Evolutionary conservation across 2,888 invertebrate genomes (phyloP), one percentile per base, ranked within the genome.

Genomic region (Schizaphis graminum): DNA sequence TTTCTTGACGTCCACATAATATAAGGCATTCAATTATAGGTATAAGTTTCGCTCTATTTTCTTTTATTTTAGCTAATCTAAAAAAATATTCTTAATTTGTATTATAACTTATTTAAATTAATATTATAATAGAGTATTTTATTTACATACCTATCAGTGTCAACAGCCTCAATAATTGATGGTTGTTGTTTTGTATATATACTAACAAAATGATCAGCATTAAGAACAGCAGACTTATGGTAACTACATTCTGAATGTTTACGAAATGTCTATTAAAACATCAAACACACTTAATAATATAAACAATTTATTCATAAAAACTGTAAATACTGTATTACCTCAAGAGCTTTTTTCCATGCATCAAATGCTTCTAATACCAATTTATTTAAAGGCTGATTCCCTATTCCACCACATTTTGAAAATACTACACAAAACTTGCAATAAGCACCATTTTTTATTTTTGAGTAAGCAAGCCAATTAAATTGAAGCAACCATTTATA

Each of bases 401-500:
- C 49, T 11, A 86, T 11, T 1, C 49, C 49, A 49, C 49, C 86
- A 86, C 10, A 28, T 86, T 86, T 86, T 2, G 86, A 28, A 86
- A 86, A 86, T 3, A 49, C 86, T 3, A 49, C 49, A 28, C 49
- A 47, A 49, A 10, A 4, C 13, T 86, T 86, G 3, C 86, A 49
- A 13, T 86, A n/a, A 26, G n/a, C 49, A 49, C 49, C 86, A 28
- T 86, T 7, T 2, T 86, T 86, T 49, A 3, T 47, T 86, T 47
- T n/a, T 10, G 86, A 86, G 13, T 86, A 86, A 49, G 47, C 47
- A 86, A 86, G 86, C 86, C 86, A 86, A 11, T 47, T 86, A 86
- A 28, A 86, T 11, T 86, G 3, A 86, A 49, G 47, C 28, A 49
- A 2, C 49, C 41, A 85, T 85, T 85, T 44, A 41, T 44, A 85